Base-by-base conservation (phyloP, 1,140 invertebrate species). In the Pogonus chalceus region DNA sequence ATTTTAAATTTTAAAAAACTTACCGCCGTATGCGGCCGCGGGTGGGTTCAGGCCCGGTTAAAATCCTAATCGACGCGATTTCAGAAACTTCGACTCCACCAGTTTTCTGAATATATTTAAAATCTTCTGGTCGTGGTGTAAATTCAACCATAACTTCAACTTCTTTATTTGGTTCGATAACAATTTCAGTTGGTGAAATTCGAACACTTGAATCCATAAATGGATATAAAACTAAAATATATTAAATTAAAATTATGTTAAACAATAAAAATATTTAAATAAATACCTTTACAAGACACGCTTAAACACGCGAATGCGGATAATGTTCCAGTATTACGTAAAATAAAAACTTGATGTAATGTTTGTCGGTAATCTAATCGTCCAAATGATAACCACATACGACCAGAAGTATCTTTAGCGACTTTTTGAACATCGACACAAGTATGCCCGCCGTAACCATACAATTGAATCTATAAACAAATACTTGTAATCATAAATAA, bases 321-420 rank as follows among this genome's bases (percentile, higher is more conserved):
- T 3, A 77, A 56, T 56, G 71, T 70, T 10, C 76, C 76, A 2
- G 49, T 67, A 57, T 77, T 77, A 57, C 72, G 68, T 10, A 78
- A 46, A 52, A 56, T 65, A 14, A 78, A 71, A 56, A 58, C 69
- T 7, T 68, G 61, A 18, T 63, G 65, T 12, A 73, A 61, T 49
- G 58, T 60, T 39, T 66, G 66, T 43, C 63, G 68, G 4, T 67
- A 64, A 55, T 69, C 70, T 4, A 78, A 54, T 54, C 66, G 69
- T 23, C 76, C 75, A 7, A 78, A 57, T 0, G 73, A 71, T 18
- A 76, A 57, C 73, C 73, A 76, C 60, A 72, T 68, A 63, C 72
- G 73, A 23, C 69, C 71, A 20, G 64, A 68, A n/a, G 69, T 70
- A 50, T 76, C 75, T 64, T 74, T 73, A 23, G 69, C 64, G 3